These are phyloP conservation scores for Lepidonotus clava DNA, from an alignment of 2,888 invertebrate genomes.

Conservation along the genomic window DNA sequence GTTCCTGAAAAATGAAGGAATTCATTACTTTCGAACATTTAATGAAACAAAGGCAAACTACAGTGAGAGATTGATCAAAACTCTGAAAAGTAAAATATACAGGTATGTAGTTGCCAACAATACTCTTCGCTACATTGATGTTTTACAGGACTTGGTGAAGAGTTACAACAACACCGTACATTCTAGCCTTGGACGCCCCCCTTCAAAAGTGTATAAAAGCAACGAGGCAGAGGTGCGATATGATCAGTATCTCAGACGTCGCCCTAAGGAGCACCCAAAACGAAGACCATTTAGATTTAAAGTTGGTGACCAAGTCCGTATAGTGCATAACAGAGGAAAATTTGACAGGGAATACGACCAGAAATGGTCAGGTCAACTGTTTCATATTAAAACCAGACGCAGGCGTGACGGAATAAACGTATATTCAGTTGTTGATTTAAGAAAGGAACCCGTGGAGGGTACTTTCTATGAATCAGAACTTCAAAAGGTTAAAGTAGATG, in stretches of 20 bases:
- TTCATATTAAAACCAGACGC: not conserved
- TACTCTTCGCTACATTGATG: not conserved
- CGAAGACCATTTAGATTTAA: not conserved
- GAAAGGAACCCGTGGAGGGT: not conserved
- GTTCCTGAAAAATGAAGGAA: not conserved
- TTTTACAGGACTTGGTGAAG: not conserved
- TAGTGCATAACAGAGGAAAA: not conserved
- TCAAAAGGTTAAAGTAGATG: not conserved
- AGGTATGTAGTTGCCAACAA: not conserved
- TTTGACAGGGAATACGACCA: not conserved
- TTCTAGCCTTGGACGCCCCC: not conserved
- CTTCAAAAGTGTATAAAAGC: not conserved
- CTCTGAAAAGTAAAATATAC: not conserved
- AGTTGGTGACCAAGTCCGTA: not conserved
- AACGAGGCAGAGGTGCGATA: not conserved
- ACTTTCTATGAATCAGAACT: not conserved
- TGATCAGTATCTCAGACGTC: not conserved
- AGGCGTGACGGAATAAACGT: not conserved
- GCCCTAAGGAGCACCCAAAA: not conserved
- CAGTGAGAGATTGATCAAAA: not conserved
- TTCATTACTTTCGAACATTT: not conserved
- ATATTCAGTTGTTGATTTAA: not conserved
- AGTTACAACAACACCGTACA: conserved; percentile 17
- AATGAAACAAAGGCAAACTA: not conserved
- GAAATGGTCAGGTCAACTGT: not conserved